Evolutionary conservation across 2,797 vertebrate genomes (phyloP).

Genomic region (Diplodus sargus): DNA sequence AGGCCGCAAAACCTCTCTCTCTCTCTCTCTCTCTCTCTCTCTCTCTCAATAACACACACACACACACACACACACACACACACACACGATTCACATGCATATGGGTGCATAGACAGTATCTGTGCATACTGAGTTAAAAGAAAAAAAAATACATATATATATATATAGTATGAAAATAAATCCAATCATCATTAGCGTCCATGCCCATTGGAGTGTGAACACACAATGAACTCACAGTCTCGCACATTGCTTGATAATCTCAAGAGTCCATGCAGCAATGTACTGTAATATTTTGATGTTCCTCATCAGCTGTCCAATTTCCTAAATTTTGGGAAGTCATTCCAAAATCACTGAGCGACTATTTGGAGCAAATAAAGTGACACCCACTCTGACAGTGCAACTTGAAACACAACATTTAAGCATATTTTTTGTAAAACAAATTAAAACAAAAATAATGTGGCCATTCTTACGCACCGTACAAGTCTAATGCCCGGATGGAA

Average conservation of each 20-base stretch:
- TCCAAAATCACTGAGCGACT: not conserved
- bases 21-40: too few species aligned
- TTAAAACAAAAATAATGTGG: too few species aligned
- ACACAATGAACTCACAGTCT: not conserved
- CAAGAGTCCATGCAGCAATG: not conserved
- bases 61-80: not conserved
- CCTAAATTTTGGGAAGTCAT: not conserved
- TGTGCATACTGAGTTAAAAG: not conserved
- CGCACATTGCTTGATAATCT: not conserved
- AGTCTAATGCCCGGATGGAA: not conserved
- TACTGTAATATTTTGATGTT: not conserved
- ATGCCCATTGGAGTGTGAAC: not conserved
- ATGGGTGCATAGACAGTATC: not conserved
- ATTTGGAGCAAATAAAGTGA: not conserved
- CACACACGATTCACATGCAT: not conserved
- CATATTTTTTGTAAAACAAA: not conserved
- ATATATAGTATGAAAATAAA: not conserved
- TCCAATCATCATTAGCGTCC: not conserved
- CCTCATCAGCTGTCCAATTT: slow-evolving; percentile 5
- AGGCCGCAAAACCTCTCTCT: not conserved
- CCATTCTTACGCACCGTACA: not conserved
- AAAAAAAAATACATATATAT: not conserved
- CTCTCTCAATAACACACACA: not conserved
- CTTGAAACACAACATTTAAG: not conserved
- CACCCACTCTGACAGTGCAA: not conserved